These are phyloP conservation scores for Agrilus mali DNA, from an alignment of 2,888 invertebrate genomes.

Conservation along the genomic window DNA sequence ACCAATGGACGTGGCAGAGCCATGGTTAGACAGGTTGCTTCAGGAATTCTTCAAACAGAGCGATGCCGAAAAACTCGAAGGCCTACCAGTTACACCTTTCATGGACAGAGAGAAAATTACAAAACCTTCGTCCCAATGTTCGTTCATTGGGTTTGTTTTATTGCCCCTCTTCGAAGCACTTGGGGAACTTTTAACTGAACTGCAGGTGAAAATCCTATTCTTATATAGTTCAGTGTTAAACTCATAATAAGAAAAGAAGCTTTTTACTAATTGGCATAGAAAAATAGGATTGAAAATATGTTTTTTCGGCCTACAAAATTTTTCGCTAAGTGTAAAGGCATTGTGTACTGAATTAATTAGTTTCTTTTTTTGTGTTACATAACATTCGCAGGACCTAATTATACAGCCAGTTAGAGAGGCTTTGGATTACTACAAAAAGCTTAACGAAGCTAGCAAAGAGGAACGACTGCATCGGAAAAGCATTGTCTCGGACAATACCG, in stretches of 20 bases:
- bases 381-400: conserved; percentile 39
- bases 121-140: conserved; percentile 71
- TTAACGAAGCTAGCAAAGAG: conserved; percentile 49
- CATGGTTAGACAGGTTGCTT: conserved; percentile 64
- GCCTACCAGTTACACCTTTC: conserved; percentile 72
- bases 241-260: not conserved
- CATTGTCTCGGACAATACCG: conserved; percentile 32
- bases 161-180: conserved; percentile 69
- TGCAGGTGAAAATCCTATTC: conserved; percentile 41
- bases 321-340: not conserved
- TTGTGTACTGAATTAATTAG: not conserved
- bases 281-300: too few relatives aligned
- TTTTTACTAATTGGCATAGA: not conserved
- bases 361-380: conserved; percentile 18
- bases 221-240: not conserved
- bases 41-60: conserved; percentile 67
- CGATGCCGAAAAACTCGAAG: conserved; percentile 70
- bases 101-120: conserved; percentile 80
- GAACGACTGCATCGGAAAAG: conserved; percentile 46
- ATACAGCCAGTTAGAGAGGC: conserved; percentile 49
- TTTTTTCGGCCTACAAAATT: too few relatives aligned
- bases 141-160: conserved; percentile 70
- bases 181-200: conserved; percentile 58
- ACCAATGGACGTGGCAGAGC: conserved; percentile 72
- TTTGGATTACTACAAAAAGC: conserved; percentile 45